Evolutionary conservation across 2,888 invertebrate species (phyloP).

Genomic region (Cephus runcator): DNA sequence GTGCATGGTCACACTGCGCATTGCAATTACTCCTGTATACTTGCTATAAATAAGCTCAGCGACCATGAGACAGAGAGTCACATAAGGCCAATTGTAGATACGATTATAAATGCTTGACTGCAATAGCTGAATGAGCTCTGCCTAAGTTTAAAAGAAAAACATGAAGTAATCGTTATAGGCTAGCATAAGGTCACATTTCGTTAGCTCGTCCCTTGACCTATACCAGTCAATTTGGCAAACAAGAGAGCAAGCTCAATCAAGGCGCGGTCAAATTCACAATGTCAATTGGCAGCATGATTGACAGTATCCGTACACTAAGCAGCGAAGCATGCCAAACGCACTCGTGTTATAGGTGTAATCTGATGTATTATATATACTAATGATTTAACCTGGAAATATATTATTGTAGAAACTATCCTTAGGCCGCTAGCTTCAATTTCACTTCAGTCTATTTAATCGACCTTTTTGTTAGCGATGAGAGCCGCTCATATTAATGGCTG

Average conservation of each 20-base stretch:
- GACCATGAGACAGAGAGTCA: background rate
- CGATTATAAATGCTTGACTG: background rate
- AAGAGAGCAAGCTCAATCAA: slow-evolving; percentile 3
- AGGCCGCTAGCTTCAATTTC: background rate
- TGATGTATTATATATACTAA: background rate
- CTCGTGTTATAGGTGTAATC: slow-evolving; percentile 12
- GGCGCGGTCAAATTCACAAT: slow-evolving; percentile 35
- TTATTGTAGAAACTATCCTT: background rate
- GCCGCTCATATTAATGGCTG: background rate
- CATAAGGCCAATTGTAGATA: background rate
- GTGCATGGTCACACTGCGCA: background rate
- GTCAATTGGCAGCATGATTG: slow-evolving; percentile 44
- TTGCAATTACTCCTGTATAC: background rate
- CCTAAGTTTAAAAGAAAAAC: background rate
- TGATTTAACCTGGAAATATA: background rate
- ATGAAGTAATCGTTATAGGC: background rate
- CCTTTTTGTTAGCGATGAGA: background rate
- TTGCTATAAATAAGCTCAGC: background rate
- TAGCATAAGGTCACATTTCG: background rate
- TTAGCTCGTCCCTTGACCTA: background rate
- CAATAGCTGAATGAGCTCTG: background rate
- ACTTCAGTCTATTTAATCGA: background rate
- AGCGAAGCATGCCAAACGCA: slow-evolving; percentile 22
- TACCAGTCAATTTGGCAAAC: slow-evolving; percentile 2
- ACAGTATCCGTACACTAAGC: slow-evolving; percentile 35